A percentile compares a stretch with the other conserved stretches of the same genome.
Evolutionary conservation across 2,888 invertebrate species (phyloP).

Genomic region (Miltochrista miniata): DNA sequence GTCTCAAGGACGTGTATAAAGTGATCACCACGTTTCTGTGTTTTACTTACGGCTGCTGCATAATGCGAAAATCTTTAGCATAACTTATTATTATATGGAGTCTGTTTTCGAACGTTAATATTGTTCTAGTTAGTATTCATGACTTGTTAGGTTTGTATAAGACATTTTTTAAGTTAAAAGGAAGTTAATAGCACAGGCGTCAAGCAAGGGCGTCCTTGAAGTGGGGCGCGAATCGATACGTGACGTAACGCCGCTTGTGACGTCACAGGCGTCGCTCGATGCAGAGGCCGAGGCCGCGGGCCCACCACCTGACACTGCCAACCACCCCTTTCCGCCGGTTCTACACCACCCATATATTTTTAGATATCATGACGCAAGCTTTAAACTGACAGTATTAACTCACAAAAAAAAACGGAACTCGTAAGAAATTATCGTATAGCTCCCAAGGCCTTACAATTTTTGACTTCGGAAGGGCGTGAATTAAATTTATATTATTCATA

Average conservation of each 20-base stretch:
- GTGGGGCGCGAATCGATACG: conserved; percentile 70
- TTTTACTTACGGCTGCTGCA: conserved; percentile 4
- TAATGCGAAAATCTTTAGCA: conserved; percentile 7
- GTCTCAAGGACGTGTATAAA: conserved; percentile 14
- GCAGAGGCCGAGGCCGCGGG: conserved; percentile 61
- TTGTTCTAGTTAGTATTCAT: conserved; percentile 16
- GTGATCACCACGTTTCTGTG: conserved; percentile 10
- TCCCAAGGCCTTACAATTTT: too few species aligned
- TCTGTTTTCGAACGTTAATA: conserved; percentile 26
- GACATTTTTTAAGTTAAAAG: conserved; percentile 48
- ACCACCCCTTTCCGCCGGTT: conserved; percentile 54
- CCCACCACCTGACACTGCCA: conserved; percentile 43
- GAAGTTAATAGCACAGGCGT: conserved; percentile 61
- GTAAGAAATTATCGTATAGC: too few species aligned
- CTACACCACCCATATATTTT: conserved; percentile 68
- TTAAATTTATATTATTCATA: too few species aligned
- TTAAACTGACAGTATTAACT: conserved; percentile 50
- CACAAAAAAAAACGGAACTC: conserved; percentile 20
- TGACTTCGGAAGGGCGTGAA: too few species aligned
- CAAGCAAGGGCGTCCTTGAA: conserved; percentile 78
- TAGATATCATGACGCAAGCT: conserved; percentile 74
- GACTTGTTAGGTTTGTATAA: conserved; percentile 36
- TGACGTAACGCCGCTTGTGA: conserved; percentile 71
- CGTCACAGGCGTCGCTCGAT: conserved; percentile 72
- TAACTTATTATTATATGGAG: conserved; percentile 23